A percentile compares a stretch with the other conserved stretches of the same genome.
phyloP scores from a whole-genome alignment of 1,140 invertebrate genomes.

The Archivesica marissinica region DNA sequence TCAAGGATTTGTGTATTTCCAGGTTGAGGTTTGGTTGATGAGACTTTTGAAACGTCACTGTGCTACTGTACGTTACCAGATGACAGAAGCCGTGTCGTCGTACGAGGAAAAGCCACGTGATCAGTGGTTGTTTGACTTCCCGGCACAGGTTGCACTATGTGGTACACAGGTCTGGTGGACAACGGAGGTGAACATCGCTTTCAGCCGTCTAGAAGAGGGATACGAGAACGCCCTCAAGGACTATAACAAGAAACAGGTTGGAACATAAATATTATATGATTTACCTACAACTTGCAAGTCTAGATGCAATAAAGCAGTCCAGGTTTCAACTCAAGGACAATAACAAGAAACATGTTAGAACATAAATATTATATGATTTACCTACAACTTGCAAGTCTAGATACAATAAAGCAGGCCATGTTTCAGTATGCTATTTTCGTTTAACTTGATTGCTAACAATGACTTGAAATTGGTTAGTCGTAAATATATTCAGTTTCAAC shows the following conservation, averaged over 20 bases:
- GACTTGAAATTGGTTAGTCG: too few relatives aligned
- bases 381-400: too few relatives aligned
- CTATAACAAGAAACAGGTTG: conserved; percentile 96
- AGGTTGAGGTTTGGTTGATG: conserved; percentile 97
- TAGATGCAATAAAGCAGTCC: too few relatives aligned
- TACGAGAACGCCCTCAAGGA: conserved; percentile 98
- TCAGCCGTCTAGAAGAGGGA: conserved; percentile 94
- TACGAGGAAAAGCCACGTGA: conserved; percentile 98
- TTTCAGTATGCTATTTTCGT: too few relatives aligned
- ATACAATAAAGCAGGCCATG: too few relatives aligned
- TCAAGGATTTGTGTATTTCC: background rate
- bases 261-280: too few relatives aligned
- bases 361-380: too few relatives aligned
- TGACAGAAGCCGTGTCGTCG: conserved; percentile 92
- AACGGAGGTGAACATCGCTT: conserved; percentile 96
- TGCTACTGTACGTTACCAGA: conserved; percentile 90
- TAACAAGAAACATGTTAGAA: too few relatives aligned
- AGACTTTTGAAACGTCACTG: conserved; percentile 93
- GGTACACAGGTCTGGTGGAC: conserved; percentile 99
- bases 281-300: too few relatives aligned
- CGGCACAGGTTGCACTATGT: conserved; percentile 94
- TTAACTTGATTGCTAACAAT: too few relatives aligned
- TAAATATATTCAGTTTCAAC: too few relatives aligned
- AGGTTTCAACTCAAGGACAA: too few relatives aligned
- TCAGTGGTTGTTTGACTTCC: conserved; percentile 98